Base-by-base conservation (phyloP, 2,113 vertebrate species). In the Thunnus thynnus region DNA sequence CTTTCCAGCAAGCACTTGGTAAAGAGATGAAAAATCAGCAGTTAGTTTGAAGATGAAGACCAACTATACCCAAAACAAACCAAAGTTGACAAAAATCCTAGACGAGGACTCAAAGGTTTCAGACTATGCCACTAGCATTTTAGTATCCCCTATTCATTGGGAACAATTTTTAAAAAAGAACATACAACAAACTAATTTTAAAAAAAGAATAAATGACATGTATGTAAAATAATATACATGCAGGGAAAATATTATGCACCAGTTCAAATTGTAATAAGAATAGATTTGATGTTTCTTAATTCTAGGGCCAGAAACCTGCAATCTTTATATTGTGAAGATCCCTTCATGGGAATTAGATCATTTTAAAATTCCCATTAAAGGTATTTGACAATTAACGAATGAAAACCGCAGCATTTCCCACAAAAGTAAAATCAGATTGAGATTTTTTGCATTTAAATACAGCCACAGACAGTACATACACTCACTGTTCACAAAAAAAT, bases 251-350 rank as follows among this genome's bases (percentile, higher is more conserved):
- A 41, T 30, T 20, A 46, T 55, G 17, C 0, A 0, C 32, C 7
- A 9, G 27, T 62, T 54, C 32, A 55, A 55, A 22, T 13, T 17
- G 36, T 1, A 46, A 13, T 44, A 20, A 54, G 5, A 51, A 41
- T 3, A 51, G n/a, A 55, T 30, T 47, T 36, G 13, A 52, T 41
- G 2, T n/a, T 41, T 17, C 13, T 36, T 63, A 32, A 47, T 54
- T 17, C 47, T 27, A 13, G 18, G 13, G 55, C 63, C 64, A 76
- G 3, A 73, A 67, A 66, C 18, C 68, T 75, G 69, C 83, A 87
- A 72, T 50, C 72, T 72, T 80, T 11, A 48, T 5, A 27, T 13
- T 25, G 63, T 51, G n/a, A 27, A 66, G 20, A 56, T 22, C 5
- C 32, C 7, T 5, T 36, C 5, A 36, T 7, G 32, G 32, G 32